Conservation (phyloP, 2,113 vertebrate genomes). For the Neotragus pygmaeus region DNA sequence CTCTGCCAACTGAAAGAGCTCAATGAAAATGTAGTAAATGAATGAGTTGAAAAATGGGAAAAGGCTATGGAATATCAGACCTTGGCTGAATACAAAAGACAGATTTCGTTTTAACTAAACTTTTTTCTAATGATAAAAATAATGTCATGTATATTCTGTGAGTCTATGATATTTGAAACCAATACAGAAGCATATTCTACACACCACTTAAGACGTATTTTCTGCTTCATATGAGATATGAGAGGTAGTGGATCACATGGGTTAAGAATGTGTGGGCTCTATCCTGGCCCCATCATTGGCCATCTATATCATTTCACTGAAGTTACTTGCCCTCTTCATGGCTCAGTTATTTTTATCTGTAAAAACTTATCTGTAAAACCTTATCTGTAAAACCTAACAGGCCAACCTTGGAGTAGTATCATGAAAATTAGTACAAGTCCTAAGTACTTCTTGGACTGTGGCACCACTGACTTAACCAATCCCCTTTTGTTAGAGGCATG, state of each 20-base stretch:
- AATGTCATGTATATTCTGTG: neutral
- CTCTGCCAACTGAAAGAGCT: neutral
- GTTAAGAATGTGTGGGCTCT: neutral
- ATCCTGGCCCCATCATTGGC: neutral
- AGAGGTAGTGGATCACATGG: neutral
- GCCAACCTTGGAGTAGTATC: neutral
- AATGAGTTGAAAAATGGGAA: neutral
- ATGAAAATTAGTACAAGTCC: too few species aligned
- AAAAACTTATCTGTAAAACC: too few species aligned
- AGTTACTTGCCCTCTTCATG: neutral
- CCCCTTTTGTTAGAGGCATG: neutral
- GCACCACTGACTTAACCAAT: neutral
- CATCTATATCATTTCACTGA: too few species aligned
- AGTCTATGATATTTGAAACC: neutral
- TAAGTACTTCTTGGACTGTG: neutral
- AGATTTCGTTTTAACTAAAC: neutral
- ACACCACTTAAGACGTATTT: neutral
- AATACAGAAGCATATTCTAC: neutral
- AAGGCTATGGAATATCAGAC: neutral
- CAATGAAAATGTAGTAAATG: neutral
- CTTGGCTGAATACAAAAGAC: slow-evolving; percentile 3
- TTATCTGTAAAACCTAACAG: neutral
- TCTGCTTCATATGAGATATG: neutral
- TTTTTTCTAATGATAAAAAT: neutral
- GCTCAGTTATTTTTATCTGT: neutral